These are phyloP conservation scores for Ligdia adustata DNA, from an alignment of 2,888 invertebrate species.

Conservation along the genomic window DNA sequence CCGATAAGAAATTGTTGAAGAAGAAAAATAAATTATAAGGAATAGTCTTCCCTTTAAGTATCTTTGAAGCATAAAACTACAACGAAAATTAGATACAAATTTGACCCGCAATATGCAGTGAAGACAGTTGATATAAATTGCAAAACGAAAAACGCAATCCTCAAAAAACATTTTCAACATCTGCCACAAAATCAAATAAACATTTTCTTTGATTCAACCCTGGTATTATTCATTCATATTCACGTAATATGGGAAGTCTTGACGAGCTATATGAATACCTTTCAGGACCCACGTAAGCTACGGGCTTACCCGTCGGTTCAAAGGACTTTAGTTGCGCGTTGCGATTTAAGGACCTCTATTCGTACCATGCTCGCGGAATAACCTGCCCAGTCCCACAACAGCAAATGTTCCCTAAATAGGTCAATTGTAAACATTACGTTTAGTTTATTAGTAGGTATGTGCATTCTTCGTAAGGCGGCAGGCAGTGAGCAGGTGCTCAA, in stretches of 20 bases:
- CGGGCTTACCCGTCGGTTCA: slow-evolving; percentile 12
- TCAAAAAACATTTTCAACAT: too few relatives aligned
- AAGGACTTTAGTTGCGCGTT: slow-evolving; percentile 15
- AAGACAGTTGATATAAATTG: too few relatives aligned
- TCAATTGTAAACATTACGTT: slow-evolving; percentile 44
- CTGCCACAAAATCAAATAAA: slow-evolving; percentile 11
- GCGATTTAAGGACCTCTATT: slow-evolving; percentile 14
- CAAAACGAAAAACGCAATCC: too few relatives aligned
- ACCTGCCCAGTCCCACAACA: slow-evolving; percentile 32
- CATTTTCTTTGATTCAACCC: slow-evolving; percentile 18
- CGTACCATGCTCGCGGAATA: slow-evolving; percentile 10
- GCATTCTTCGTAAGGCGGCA: neutral
- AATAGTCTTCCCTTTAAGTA: too few relatives aligned
- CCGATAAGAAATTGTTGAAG: too few relatives aligned
- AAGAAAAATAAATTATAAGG: too few relatives aligned
- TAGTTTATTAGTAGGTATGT: slow-evolving; percentile 16
- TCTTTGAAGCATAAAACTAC: too few relatives aligned
- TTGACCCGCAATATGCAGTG: too few relatives aligned
- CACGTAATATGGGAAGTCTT: slow-evolving; percentile 14
- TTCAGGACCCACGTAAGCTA: slow-evolving; percentile 8
- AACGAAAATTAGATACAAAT: too few relatives aligned
- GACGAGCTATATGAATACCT: slow-evolving; percentile 11
- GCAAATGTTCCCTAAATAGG: slow-evolving; percentile 37
- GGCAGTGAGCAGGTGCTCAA: slow-evolving; percentile 3
- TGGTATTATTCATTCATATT: slow-evolving; percentile 19